Base-by-base conservation (phyloP, 2,797 vertebrate genomes). In the Xerus rutilus region DNA sequence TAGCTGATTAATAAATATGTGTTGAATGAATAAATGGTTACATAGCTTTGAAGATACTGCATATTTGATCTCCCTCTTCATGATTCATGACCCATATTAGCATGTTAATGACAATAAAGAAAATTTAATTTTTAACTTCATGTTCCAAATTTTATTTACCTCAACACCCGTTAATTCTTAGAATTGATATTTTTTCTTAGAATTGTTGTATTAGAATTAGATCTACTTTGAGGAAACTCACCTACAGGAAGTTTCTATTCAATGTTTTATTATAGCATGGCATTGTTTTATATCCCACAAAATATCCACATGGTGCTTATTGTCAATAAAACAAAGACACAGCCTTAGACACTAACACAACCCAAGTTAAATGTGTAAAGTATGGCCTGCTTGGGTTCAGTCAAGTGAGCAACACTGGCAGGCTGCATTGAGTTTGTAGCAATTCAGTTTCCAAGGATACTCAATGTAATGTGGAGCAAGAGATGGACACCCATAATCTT, bases 131-230 rank as follows among this genome's bases (percentile, higher is more conserved):
- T 91, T 65, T 76, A 70, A 70, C 1, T 49, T 76, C 76, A 35
- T 32, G 1, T 86, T 23, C 2, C 25, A 30, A 49, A 59, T 89
- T 86, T 74, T 20, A 14, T 70, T 93, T 86, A 73, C 7, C 45
- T 17, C 39, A 32, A 49, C 9, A 30, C 0, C 14, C 18, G 86
- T 85, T 77, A 43, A 74, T 79, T 88, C 15, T 64, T 25, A 62
- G 20, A 92, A 57, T 79, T 47, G 13, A 25, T 28, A 47, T 54
- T 89, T 86, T 86, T 94, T 30, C 43, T 91, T 92, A 67, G 64
- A 83, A 87, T 47, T 89, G 4, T 20, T 54, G 28, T 32, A 25
- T 25, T 69, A 70, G 49, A 47, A 54, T 62, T 93, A 74, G 47
- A 54, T 83, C 35, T 35, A 28, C 20, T 84, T 52, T n/a, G 17